Evolutionary conservation across 2,113 vertebrate species (phyloP).

Genomic region (Raja brachyura): DNA sequence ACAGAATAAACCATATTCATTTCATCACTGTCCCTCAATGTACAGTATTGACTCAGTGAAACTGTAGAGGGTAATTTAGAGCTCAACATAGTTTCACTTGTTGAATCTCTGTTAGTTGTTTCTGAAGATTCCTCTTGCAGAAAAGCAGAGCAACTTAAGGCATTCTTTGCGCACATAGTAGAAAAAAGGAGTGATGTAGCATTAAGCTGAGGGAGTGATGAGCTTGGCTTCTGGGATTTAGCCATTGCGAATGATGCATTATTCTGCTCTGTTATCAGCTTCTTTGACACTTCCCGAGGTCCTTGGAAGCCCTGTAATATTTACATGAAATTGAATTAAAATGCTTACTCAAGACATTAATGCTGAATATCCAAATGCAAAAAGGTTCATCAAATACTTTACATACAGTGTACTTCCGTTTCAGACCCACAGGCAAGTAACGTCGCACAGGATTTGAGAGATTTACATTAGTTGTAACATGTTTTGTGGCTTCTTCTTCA

Average conservation of each 20-base stretch:
- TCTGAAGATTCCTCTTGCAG: background rate
- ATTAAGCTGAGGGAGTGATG: constrained; percentile 44
- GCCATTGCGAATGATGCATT: background rate
- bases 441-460: constrained; percentile 40
- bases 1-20: background rate
- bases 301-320: constrained; percentile 57
- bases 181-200: constrained; percentile 52
- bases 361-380: background rate
- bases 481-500: constrained; percentile 32
- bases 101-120: background rate
- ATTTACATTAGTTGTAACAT: constrained; percentile 33
- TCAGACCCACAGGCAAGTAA: constrained; percentile 55
- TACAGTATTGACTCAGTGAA: background rate
- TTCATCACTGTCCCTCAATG: constrained; percentile 36
- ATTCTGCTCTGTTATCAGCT: constrained; percentile 43
- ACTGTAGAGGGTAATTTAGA: constrained; percentile 40
- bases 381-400: constrained; percentile 20
- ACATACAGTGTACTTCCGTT: constrained; percentile 60
- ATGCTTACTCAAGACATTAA: too few relatives aligned
- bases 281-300: constrained; percentile 57
- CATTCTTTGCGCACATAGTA: constrained; percentile 41
- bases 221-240: constrained; percentile 36
- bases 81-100: background rate
- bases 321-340: background rate
- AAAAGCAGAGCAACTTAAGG: background rate